A percentile compares a stretch with the other conserved stretches of the same genome.
These are phyloP conservation scores for Drosophila obscura DNA, from an alignment of 1,140 invertebrate genomes.

Conservation along the genomic window DNA sequence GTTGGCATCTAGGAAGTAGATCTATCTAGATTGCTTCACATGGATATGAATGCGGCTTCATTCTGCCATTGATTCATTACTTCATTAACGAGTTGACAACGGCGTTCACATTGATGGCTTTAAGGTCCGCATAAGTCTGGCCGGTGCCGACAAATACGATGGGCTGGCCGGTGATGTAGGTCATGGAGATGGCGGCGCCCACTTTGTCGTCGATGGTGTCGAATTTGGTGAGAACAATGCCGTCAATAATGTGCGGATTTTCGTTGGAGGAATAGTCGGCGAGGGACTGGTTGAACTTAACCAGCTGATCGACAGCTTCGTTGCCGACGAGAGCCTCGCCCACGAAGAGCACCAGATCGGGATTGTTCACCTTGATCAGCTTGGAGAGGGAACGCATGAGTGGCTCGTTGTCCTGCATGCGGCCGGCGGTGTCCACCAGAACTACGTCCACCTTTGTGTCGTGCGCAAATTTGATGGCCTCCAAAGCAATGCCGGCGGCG, in stretches of 20 bases:
- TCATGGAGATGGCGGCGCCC: slow-evolving; percentile 99
- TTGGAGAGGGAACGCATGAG: slow-evolving; percentile 98
- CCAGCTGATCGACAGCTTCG: slow-evolving; percentile 99
- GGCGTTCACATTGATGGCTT: slow-evolving; percentile 97
- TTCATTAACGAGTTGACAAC: slow-evolving; percentile 99
- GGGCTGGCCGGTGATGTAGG: slow-evolving; percentile 99
- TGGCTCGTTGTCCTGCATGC: slow-evolving; percentile 99
- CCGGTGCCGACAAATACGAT: slow-evolving; percentile 99
- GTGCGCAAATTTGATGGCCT: slow-evolving; percentile 95
- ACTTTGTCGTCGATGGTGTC: slow-evolving; percentile 99
- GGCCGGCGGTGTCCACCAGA: slow-evolving; percentile 98
- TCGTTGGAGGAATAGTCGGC: slow-evolving; percentile 92
- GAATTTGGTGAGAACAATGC: slow-evolving; percentile 99
- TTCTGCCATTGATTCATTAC: slow-evolving; percentile 83
- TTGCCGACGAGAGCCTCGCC: slow-evolving; percentile 99
- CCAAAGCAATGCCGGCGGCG: slow-evolving; percentile 98
- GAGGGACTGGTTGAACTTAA: slow-evolving; percentile 99
- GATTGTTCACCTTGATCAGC: slow-evolving; percentile 94
- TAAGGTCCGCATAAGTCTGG: slow-evolving; percentile 99
- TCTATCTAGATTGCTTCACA: too few species aligned
- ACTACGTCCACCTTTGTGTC: slow-evolving; percentile 95
- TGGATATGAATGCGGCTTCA: too few species aligned
- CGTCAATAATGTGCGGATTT: slow-evolving; percentile 97
- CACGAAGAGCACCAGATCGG: slow-evolving; percentile 98
- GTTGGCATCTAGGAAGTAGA: too few species aligned